Evolutionary conservation across 2,113 vertebrate genomes (phyloP).

Genomic region (Hippocampus mohnikei): DNA sequence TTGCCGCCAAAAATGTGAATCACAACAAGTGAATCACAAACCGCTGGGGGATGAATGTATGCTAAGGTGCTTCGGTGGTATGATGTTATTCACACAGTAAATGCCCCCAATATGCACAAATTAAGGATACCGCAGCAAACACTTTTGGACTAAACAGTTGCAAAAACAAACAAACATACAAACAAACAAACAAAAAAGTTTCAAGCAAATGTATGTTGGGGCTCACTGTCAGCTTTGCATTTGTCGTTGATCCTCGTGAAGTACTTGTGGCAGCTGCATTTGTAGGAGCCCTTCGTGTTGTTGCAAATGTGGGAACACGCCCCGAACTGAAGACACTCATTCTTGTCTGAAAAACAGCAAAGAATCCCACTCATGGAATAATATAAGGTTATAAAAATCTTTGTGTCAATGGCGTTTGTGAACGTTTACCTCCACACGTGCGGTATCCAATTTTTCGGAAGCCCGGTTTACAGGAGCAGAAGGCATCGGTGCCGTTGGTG

Average conservation of each 20-base stretch:
- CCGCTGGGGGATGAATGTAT: neutral
- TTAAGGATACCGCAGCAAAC: neutral
- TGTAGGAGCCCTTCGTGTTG: conserved; percentile 91
- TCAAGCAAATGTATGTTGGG: neutral
- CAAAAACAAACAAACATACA: too few relatives aligned
- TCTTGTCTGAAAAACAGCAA: conserved; percentile 76
- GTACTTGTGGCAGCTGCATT: conserved; percentile 89
- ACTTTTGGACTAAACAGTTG: neutral
- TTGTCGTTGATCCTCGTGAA: conserved; percentile 86
- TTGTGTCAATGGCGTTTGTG: neutral
- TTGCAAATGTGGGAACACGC: conserved; percentile 94
- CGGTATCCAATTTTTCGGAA: conserved; percentile 81
- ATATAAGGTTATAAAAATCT: neutral
- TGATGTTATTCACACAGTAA: neutral
- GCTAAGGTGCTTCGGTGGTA: neutral
- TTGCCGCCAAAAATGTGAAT: too few relatives aligned
- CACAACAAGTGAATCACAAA: neutral
- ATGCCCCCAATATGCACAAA: neutral
- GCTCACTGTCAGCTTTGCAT: conserved; percentile 89
- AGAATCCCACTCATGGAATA: neutral
- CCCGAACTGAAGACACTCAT: conserved; percentile 87
- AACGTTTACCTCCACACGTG: conserved; percentile 80
- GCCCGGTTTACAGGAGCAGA: conserved; percentile 87
- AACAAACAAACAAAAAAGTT: neutral
- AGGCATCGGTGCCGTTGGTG: conserved; percentile 73